phyloP scores from a whole-genome alignment of 2,113 vertebrate genomes.

The Peromyscus maniculatus region DNA sequence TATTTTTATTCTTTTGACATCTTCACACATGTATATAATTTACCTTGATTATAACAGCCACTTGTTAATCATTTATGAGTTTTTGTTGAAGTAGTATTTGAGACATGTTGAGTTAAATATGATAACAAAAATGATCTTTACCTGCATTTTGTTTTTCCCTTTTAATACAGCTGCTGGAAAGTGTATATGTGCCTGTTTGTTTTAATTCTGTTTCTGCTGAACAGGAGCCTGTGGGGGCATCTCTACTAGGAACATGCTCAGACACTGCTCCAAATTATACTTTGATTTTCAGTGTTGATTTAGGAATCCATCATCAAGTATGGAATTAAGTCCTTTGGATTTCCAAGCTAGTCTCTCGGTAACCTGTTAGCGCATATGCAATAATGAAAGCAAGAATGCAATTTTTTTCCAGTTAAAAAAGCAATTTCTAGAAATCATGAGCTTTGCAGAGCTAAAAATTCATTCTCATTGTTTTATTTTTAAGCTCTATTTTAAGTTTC shows the following conservation, averaged over 20 bases:
- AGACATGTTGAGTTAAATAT: background rate
- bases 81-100: slow-evolving; percentile 22
- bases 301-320: slow-evolving; percentile 39
- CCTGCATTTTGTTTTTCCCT: slow-evolving; percentile 24
- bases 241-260: background rate
- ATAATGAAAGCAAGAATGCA: slow-evolving; percentile 27
- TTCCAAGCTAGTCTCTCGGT: slow-evolving; percentile 34
- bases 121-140: background rate
- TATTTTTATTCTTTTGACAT: background rate
- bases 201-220: background rate
- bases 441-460: slow-evolving; percentile 78
- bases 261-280: background rate
- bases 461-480: slow-evolving; percentile 79
- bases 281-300: slow-evolving; percentile 14
- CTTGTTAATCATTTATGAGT: background rate
- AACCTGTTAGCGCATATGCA: slow-evolving; percentile 33
- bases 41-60: background rate
- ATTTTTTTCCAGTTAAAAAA: slow-evolving; percentile 54
- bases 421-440: slow-evolving; percentile 75
- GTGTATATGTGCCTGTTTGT: background rate
- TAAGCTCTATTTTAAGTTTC: slow-evolving; percentile 76
- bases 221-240: background rate
- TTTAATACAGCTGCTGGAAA: background rate
- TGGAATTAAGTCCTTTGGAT: slow-evolving; percentile 24
- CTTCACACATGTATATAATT: background rate